Percentiles rank a stretch among this genome's conserved stretches.
These are phyloP conservation scores for Nothobranchius kuhntae DNA, from an alignment of 2,113 vertebrate species.

Conservation along the genomic window DNA sequence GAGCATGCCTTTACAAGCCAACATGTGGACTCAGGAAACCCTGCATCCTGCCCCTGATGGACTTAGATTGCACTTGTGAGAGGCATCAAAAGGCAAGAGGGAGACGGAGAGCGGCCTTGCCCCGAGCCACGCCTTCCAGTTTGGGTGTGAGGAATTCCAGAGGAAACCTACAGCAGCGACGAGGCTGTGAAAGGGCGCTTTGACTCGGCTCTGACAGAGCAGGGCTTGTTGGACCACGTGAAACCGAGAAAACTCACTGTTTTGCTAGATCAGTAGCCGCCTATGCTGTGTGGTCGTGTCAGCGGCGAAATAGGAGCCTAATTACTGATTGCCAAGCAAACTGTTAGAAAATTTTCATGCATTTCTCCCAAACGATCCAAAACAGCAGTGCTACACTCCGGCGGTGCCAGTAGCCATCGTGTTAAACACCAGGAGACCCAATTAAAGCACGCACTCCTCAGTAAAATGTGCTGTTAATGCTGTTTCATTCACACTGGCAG, in stretches of 20 bases:
- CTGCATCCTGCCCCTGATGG: conserved; percentile 60
- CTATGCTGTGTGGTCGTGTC: conserved; percentile 41
- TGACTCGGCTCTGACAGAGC: conserved; percentile 37
- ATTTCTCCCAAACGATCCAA: conserved; percentile 37
- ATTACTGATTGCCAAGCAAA: conserved; percentile 31
- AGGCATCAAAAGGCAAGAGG: conserved; percentile 48
- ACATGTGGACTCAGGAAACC: conserved; percentile 62
- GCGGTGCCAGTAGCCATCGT: conserved; percentile 17
- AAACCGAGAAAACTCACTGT: conserved; percentile 22
- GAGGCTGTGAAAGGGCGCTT: conserved; percentile 32
- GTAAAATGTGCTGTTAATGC: conserved; percentile 43
- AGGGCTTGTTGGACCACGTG: conserved; percentile 32
- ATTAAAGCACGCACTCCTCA: conserved; percentile 40
- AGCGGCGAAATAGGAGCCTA: conserved; percentile 6
- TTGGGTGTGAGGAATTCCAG: conserved; percentile 53
- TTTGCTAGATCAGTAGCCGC: conserved; percentile 16
- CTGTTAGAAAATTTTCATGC: conserved; percentile 19
- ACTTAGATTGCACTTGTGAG: conserved; percentile 38
- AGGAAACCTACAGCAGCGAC: conserved; percentile 49
- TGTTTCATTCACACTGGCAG: conserved; percentile 30
- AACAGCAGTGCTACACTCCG: conserved; percentile 29
- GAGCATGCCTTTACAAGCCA: conserved; percentile 47
- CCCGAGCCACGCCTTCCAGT: conserved; percentile 46
- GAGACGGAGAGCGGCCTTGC: conserved; percentile 36
- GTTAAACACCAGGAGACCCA: conserved; percentile 43